Evolutionary conservation across 2,113 vertebrate species (phyloP), one percentile per base, ranked within the genome.

Genomic region (Ariopsis seemanni): DNA sequence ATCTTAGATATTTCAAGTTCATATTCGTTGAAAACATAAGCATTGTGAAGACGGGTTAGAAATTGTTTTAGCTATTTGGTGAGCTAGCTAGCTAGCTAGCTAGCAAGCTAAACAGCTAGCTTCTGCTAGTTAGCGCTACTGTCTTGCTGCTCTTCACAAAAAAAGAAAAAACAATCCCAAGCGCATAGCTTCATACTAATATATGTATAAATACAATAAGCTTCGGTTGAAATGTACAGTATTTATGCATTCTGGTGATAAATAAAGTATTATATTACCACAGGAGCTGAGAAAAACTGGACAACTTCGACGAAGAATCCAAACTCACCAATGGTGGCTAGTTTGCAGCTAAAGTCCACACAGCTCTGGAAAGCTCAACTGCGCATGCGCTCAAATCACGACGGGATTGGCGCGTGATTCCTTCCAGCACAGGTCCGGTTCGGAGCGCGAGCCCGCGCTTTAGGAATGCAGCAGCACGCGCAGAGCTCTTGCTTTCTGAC

Each of bases 301-400:
- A 87, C 55, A 50, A 86, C 94, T 85, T 95, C 93, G 93, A 94
- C 90, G 89, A 86, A 87, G 88, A 90, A 90, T 92, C 89, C 90
- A 52, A 90, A 91, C 89, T 91, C 92, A 86, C 91, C 91, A 94
- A 95, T 94, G 93, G 92, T 94, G 94, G 93, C 93, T 93, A 86
- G 90, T 91, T 90, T 88, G 89, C 89, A 88, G 87, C 86, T 7
- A 50, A 30, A 20, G 42, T 55, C 18, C 15, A 55, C 5, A 57
- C 42, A 4, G 8, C 25, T 15, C 5, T 2, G 55, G 1, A 67
- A 1, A 67, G 14, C 89, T 87, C 83, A 86, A 91, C 86, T 60
- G 93, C 94, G 93, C 94, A 89, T 93, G 94, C 94, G 93, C 93
- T 15, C 22, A 65, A 87, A 82, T 83, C 85, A 90, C 91, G 90